These are phyloP conservation scores for Camelus dromedarius DNA, from an alignment of 2,113 vertebrate species.

Conservation along the genomic window DNA sequence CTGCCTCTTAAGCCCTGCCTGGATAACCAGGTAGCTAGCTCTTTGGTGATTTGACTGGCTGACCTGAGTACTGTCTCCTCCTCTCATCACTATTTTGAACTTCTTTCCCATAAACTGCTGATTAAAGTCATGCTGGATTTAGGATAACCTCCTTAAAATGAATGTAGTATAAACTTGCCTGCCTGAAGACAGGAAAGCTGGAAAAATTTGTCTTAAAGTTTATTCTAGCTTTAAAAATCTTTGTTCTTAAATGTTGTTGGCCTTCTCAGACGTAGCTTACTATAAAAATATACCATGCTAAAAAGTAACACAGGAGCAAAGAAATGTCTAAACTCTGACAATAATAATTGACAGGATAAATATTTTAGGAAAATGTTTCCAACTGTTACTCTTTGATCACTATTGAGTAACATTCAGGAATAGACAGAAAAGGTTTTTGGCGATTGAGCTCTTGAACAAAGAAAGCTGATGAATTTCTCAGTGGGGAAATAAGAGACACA, in stretches of 20 bases:
- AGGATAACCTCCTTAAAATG: background rate
- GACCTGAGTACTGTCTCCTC: background rate
- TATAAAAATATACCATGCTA: background rate
- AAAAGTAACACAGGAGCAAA: background rate
- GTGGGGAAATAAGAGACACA: slow-evolving; percentile 55
- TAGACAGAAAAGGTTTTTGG: slow-evolving; percentile 42
- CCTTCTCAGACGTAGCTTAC: background rate
- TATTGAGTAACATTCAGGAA: background rate
- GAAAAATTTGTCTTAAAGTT: background rate
- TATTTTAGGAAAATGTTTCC: slow-evolving; percentile 66
- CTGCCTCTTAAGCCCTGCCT: background rate
- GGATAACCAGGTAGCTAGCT: background rate
- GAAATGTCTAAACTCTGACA: slow-evolving; percentile 14
- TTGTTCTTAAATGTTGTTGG: background rate
- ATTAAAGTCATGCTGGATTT: slow-evolving; percentile 1
- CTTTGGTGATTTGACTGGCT: background rate
- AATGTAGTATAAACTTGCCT: background rate
- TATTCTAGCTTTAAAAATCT: slow-evolving; percentile 12
- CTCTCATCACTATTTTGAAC: background rate
- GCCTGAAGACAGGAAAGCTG: background rate
- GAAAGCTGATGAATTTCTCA: slow-evolving; percentile 58
- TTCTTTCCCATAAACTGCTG: background rate
- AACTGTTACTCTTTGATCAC: slow-evolving; percentile 46
- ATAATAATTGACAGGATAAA: slow-evolving; percentile 28
- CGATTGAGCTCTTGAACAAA: slow-evolving; percentile 55